Percentiles rank a stretch among this genome's conserved stretches.
phyloP scores from a whole-genome alignment of 2,797 vertebrate genomes.

The Hephaestus fuliginosus region DNA sequence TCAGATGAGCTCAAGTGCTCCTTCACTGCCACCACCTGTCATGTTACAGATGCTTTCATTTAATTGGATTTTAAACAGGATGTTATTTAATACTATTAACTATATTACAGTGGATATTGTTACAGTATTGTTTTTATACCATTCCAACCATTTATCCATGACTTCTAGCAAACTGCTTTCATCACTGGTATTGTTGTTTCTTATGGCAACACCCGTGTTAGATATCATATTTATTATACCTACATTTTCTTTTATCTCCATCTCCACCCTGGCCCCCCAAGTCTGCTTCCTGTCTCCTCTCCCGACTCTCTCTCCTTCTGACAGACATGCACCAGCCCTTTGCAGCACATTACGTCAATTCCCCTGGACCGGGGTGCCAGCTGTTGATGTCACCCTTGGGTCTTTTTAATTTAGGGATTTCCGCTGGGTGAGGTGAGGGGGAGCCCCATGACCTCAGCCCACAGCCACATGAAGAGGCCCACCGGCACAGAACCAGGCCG shows the following conservation, averaged over 20 bases:
- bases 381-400: slow-evolving; percentile 85
- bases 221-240: slow-evolving; percentile 3
- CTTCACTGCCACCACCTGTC: background rate
- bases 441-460: slow-evolving; percentile 75
- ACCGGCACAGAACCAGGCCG: slow-evolving; percentile 47
- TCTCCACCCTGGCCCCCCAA: background rate
- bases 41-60: background rate
- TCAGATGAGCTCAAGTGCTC: background rate
- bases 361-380: slow-evolving; percentile 71
- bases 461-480: slow-evolving; percentile 78
- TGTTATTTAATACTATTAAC: background rate
- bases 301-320: slow-evolving; percentile 47
- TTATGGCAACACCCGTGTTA: background rate
- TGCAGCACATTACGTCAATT: slow-evolving; percentile 76
- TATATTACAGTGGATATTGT: background rate
- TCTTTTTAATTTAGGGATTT: slow-evolving; percentile 86
- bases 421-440: slow-evolving; percentile 80
- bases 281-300: slow-evolving; percentile 26
- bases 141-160: background rate
- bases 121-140: background rate
- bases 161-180: background rate
- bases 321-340: slow-evolving; percentile 81
- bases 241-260: slow-evolving; percentile 19
- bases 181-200: background rate
- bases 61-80: background rate